Evolutionary conservation across 2,113 vertebrate genomes (phyloP).

Genomic region (Tragelaphus scriptus): DNA sequence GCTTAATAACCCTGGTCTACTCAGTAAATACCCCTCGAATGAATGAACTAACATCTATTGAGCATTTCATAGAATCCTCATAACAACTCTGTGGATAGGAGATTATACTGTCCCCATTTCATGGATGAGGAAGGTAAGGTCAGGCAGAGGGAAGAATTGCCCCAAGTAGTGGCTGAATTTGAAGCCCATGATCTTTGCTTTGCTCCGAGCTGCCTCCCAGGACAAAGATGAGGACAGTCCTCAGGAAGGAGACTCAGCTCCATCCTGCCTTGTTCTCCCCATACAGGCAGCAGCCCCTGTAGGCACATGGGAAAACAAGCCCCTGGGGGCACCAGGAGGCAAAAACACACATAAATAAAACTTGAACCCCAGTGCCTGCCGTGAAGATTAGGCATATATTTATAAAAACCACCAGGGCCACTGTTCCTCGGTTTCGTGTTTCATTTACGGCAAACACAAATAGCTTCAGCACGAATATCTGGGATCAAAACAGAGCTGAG

Average conservation of each 20-base stretch:
- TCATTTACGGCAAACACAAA: conserved; percentile 84
- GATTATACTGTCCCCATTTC: neutral
- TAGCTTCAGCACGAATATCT: conserved; percentile 82
- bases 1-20: neutral
- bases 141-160: fast-evolving
- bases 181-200: neutral
- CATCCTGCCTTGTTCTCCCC: neutral
- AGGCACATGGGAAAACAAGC: conserved; percentile 50
- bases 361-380: conserved; percentile 55
- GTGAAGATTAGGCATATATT: conserved; percentile 60
- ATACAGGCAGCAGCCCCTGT: conserved; percentile 9
- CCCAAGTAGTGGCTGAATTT: neutral
- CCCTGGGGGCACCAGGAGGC: conserved; percentile 50
- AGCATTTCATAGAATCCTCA: neutral
- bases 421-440: conserved; percentile 77
- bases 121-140: neutral
- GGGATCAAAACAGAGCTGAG: conserved; percentile 85
- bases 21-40: neutral
- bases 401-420: conserved; percentile 73
- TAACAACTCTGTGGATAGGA: neutral
- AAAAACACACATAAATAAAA: conserved; percentile 66
- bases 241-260: neutral
- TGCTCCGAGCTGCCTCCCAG: neutral
- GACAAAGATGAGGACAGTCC: neutral
- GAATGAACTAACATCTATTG: neutral